Evolutionary conservation across 2,113 vertebrate genomes (phyloP).

Genomic region (Salvelinus alpinus): DNA sequence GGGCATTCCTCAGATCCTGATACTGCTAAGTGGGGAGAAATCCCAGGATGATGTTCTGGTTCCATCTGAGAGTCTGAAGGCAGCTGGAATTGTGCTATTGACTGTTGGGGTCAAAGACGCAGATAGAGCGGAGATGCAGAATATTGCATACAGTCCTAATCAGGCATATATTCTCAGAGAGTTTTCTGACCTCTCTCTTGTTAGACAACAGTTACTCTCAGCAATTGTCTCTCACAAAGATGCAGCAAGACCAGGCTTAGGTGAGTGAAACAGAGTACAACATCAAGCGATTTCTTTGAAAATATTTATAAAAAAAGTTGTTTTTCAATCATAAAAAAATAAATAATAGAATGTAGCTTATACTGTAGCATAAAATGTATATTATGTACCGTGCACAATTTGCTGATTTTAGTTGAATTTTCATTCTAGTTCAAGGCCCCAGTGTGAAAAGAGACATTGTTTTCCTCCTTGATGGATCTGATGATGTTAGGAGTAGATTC

Average conservation of each 20-base stretch:
- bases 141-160: constrained; percentile 49
- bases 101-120: constrained; percentile 56
- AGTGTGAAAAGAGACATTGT: constrained; percentile 68
- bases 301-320: neutral
- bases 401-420: neutral
- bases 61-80: constrained; percentile 49
- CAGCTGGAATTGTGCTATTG: constrained; percentile 55
- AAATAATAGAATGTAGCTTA: neutral
- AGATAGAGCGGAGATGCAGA: constrained; percentile 50
- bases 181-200: constrained; percentile 50
- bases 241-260: constrained; percentile 25
- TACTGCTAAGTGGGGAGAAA: constrained; percentile 63
- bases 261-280: constrained; percentile 49
- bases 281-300: neutral
- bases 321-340: neutral
- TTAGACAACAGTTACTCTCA: constrained; percentile 56
- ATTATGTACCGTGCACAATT: neutral
- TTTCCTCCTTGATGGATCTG: constrained; percentile 78
- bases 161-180: constrained; percentile 50
- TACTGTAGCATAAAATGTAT: neutral
- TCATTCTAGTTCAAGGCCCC: constrained; percentile 52
- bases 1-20: constrained; percentile 67
- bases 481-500: constrained; percentile 67
- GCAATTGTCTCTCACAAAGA: constrained; percentile 42
- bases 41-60: constrained; percentile 58